Percentiles rank a stretch among this genome's conserved stretches.
These are phyloP conservation scores for Sturnira hondurensis DNA, from an alignment of 2,113 vertebrate species.

Conservation along the genomic window DNA sequence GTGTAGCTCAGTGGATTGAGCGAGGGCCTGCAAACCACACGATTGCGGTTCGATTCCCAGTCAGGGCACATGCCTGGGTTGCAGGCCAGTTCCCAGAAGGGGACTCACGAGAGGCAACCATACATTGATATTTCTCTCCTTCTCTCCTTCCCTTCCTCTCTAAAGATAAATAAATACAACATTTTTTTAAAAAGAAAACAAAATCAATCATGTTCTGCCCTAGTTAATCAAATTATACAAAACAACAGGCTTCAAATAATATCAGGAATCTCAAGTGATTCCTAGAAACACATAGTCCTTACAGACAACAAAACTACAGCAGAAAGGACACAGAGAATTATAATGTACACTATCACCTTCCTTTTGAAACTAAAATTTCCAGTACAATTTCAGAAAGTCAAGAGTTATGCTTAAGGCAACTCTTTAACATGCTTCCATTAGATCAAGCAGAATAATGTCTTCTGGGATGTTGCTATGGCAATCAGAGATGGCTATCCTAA, in stretches of 20 bases:
- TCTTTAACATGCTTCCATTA: conserved; percentile 25
- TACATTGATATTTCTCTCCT: no score
- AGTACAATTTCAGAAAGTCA: conserved; percentile 35
- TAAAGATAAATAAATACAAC: no score
- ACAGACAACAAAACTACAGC: neutral
- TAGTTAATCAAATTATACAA: conserved; percentile 50
- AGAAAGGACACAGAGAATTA: conserved; percentile 23
- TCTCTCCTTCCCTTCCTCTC: no score
- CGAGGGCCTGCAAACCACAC: no score
- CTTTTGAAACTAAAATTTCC: conserved; percentile 63
- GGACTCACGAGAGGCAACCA: no score
- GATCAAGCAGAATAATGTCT: conserved; percentile 41
- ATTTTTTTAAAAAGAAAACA: neutral
- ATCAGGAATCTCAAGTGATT: conserved; percentile 51
- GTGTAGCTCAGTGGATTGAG: no score
- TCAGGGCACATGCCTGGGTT: no score
- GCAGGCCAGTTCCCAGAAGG: no score
- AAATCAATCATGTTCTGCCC: neutral
- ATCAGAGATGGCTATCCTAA: neutral
- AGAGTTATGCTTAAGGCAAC: conserved; percentile 40
- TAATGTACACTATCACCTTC: conserved; percentile 19
- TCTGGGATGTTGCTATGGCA: conserved; percentile 39
- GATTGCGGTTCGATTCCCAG: no score
- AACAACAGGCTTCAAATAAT: conserved; percentile 44
- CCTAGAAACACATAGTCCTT: conserved; percentile 62